Conservation (phyloP, 2,888 invertebrate genomes). For the Spodoptera exigua region DNA sequence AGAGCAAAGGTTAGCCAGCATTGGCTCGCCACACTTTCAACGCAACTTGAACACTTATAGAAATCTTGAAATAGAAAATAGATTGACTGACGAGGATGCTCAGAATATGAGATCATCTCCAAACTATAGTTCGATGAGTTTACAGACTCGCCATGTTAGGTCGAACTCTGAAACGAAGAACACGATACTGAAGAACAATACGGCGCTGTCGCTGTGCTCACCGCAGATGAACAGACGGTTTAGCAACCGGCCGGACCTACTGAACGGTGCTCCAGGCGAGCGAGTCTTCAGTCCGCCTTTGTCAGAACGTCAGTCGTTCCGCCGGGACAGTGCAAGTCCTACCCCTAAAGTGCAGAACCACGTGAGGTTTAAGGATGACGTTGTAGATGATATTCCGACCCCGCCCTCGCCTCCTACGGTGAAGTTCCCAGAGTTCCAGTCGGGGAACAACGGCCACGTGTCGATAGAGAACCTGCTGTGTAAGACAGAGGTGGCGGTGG, state of each 20-base stretch:
- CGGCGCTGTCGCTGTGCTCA: conserved; percentile 85
- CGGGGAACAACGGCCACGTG: conserved; percentile 89
- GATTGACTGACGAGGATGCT: conserved; percentile 77
- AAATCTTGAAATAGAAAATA: conserved; percentile 88
- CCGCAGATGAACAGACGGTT: conserved; percentile 88
- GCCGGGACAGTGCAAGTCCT: conserved; percentile 75
- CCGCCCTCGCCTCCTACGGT: conserved; percentile 84
- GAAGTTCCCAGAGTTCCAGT: conserved; percentile 77
- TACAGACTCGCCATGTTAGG: conserved; percentile 82
- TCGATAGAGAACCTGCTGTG: conserved; percentile 90
- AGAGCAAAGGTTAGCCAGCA: conserved; percentile 89
- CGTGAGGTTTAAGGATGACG: conserved; percentile 85
- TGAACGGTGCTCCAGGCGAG: conserved; percentile 83
- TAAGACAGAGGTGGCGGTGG: conserved; percentile 92
- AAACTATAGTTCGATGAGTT: conserved; percentile 81
- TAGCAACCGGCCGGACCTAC: conserved; percentile 80
- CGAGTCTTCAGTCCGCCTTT: conserved; percentile 80
- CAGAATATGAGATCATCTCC: conserved; percentile 72
- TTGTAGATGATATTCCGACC: conserved; percentile 82
- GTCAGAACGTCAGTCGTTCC: conserved; percentile 75
- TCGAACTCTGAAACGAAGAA: conserved; percentile 86
- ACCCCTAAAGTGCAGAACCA: conserved; percentile 82
- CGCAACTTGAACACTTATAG: conserved; percentile 89
- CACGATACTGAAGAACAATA: conserved; percentile 84
- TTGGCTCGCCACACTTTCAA: conserved; percentile 91